These are phyloP conservation scores for Drosophila hamatofila DNA, from an alignment of 2,888 invertebrate species.

Conservation along the genomic window DNA sequence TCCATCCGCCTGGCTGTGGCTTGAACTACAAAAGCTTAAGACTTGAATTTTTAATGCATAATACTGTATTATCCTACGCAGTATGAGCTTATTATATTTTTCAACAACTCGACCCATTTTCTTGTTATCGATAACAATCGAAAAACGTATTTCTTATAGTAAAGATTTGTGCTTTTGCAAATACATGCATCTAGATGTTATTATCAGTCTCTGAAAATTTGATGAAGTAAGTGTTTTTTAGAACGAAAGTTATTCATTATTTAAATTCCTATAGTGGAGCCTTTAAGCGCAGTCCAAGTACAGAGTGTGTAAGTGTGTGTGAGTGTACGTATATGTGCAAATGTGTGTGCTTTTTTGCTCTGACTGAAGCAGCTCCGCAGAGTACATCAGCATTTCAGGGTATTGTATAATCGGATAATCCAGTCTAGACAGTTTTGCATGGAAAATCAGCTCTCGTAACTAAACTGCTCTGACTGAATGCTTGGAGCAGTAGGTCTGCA, in stretches of 20 bases:
- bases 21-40: background rate
- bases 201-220: background rate
- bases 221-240: rapidly evolving
- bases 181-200: background rate
- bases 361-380: too few species aligned
- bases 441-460: too few species aligned
- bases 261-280: background rate
- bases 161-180: background rate
- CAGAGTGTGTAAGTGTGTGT: too few species aligned
- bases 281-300: background rate
- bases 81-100: background rate
- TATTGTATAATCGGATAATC: too few species aligned
- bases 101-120: background rate
- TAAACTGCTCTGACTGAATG: too few species aligned
- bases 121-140: conserved; percentile 3
- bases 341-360: too few species aligned
- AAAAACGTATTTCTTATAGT: background rate
- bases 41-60: background rate
- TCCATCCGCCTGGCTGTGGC: too few species aligned
- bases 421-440: too few species aligned
- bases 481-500: too few species aligned
- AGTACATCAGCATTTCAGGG: too few species aligned
- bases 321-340: too few species aligned
- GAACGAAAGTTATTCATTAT: background rate
- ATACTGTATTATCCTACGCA: background rate